phyloP scores from a whole-genome alignment of 2,797 vertebrate species.

The Manis javanica region DNA sequence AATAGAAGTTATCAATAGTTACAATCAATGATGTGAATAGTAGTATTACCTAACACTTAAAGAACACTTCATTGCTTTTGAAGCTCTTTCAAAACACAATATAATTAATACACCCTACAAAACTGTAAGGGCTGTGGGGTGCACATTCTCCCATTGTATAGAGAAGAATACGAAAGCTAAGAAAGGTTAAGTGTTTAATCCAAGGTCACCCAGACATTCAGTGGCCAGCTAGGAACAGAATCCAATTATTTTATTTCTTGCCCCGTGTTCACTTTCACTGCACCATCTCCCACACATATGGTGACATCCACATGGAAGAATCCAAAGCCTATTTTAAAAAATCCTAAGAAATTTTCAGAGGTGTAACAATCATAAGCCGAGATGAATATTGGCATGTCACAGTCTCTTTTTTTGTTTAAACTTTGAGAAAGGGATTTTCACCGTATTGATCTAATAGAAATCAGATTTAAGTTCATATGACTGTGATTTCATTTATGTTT shows the following conservation, averaged over 20 bases:
- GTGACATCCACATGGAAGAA: not conserved
- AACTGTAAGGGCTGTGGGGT: not conserved
- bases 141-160: not conserved
- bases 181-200: not conserved
- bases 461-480: slow-evolving; percentile 39
- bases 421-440: slow-evolving; percentile 35
- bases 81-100: not conserved
- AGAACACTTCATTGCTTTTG: not conserved
- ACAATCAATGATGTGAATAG: not conserved
- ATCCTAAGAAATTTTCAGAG: not conserved
- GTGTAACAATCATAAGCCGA: not conserved
- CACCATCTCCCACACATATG: not conserved
- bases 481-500: slow-evolving; percentile 59
- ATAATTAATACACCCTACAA: not conserved
- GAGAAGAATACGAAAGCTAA: not conserved
- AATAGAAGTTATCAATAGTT: not conserved
- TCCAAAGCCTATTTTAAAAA: not conserved
- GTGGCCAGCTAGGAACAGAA: not conserved
- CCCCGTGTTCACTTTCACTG: not conserved
- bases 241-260: not conserved
- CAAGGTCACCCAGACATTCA: not conserved
- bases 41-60: not conserved
- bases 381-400: not conserved
- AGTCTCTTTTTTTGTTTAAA: not conserved
- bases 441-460: slow-evolving; percentile 44